These are phyloP conservation scores for Seriola rivoliana DNA, from an alignment of 2,113 vertebrate genomes.

Conservation along the genomic window DNA sequence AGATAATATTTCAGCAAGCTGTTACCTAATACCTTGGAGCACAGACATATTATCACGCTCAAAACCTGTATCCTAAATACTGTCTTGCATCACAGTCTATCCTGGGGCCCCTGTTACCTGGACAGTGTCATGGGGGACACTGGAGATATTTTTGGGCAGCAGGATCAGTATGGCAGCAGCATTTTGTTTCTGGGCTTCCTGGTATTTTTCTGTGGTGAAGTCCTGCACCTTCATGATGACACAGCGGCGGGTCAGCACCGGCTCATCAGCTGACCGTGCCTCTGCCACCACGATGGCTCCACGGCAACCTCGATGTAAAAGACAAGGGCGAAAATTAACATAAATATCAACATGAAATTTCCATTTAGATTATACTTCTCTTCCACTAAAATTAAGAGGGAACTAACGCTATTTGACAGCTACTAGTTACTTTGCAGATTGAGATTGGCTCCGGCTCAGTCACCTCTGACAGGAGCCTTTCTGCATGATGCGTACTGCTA, in stretches of 20 bases:
- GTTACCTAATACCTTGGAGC: not conserved
- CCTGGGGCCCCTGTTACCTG: constrained; percentile 68
- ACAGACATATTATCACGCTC: not conserved
- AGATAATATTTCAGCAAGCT: not conserved
- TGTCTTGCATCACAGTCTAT: not conserved
- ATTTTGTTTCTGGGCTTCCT: constrained; percentile 80
- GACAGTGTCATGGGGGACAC: constrained; percentile 61
- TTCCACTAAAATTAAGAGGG: too few species aligned
- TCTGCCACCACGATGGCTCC: constrained; percentile 83
- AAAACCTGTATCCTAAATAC: not conserved
- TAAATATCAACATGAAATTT: not conserved
- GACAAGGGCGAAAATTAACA: not conserved
- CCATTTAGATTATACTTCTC: too few species aligned
- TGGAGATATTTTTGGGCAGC: constrained; percentile 78
- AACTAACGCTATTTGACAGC: too few species aligned
- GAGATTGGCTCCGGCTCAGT: too few species aligned
- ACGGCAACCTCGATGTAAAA: constrained; percentile 78
- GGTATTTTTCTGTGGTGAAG: constrained; percentile 79
- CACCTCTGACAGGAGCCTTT: too few species aligned
- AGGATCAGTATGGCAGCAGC: constrained; percentile 85
- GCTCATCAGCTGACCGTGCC: constrained; percentile 79
- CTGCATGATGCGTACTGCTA: too few species aligned
- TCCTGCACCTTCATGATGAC: constrained; percentile 84
- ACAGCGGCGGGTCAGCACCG: constrained; percentile 80
- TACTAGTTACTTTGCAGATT: too few species aligned